Evolutionary conservation across 2,888 invertebrate genomes (phyloP).

Genomic region (Spicauda simplicius): DNA sequence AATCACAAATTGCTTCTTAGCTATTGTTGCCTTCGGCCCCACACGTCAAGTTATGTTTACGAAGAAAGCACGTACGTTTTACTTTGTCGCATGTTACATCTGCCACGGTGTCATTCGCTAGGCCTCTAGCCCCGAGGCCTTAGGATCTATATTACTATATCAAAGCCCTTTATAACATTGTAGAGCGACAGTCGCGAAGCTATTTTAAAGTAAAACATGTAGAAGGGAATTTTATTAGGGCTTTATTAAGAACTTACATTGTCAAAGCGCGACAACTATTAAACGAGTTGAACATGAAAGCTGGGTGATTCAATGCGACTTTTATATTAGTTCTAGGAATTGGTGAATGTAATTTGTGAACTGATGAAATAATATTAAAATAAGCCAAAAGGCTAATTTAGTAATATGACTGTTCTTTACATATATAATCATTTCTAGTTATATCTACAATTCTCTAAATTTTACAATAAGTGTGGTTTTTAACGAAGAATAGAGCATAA

Average conservation of each 20-base stretch:
- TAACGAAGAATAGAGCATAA: too few species aligned
- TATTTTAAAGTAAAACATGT: constrained; percentile 71
- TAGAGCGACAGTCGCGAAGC: constrained; percentile 53
- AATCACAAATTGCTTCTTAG: constrained; percentile 79
- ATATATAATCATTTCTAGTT: too few species aligned
- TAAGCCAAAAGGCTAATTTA: too few species aligned
- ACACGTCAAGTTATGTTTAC: constrained; percentile 79
- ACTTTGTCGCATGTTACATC: constrained; percentile 82
- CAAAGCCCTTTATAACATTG: constrained; percentile 50
- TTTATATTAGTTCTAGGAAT: neutral
- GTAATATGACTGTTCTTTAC: too few species aligned
- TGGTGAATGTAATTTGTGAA: too few species aligned
- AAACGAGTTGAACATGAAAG: constrained; percentile 23
- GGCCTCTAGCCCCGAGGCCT: constrained; percentile 45
- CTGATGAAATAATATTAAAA: too few species aligned
- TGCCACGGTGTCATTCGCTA: constrained; percentile 46
- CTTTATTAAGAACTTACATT: constrained; percentile 55
- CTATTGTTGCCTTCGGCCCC: constrained; percentile 78
- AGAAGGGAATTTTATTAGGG: constrained; percentile 62
- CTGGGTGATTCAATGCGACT: neutral
- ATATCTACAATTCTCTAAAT: too few species aligned
- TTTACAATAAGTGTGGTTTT: too few species aligned
- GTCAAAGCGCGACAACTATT: constrained; percentile 42
- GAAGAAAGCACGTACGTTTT: constrained; percentile 77
- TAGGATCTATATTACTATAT: constrained; percentile 50